phyloP scores from a whole-genome alignment of 2,113 vertebrate genomes.

The Lepus timidus region DNA sequence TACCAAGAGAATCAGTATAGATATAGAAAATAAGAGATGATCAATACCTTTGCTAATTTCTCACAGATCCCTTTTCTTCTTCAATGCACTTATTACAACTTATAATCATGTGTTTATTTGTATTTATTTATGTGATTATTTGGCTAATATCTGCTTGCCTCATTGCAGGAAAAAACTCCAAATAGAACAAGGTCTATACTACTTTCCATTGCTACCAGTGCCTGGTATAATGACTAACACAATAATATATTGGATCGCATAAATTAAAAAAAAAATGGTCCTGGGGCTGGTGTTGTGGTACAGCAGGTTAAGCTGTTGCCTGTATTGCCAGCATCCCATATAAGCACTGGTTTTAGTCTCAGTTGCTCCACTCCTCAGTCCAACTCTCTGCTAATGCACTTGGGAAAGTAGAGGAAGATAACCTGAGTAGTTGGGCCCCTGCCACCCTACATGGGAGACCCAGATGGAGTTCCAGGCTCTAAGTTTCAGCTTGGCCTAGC shows the following conservation, averaged over 20 bases:
- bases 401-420: no score
- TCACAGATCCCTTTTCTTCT: background rate
- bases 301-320: no score
- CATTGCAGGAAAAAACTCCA: background rate
- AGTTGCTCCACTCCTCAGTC: no score
- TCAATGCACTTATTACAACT: background rate
- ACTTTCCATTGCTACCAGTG: background rate
- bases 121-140: constrained; percentile 44
- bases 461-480: no score
- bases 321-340: no score
- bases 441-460: no score
- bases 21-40: background rate
- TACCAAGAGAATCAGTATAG: background rate
- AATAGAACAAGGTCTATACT: background rate
- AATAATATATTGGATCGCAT: constrained; percentile 25
- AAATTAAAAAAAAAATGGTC: background rate
- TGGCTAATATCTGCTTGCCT: background rate
- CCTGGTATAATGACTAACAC: background rate
- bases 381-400: no score
- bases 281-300: background rate
- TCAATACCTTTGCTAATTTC: background rate
- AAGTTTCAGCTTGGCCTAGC: no score
- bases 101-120: background rate
- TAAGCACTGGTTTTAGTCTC: no score
- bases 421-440: no score